Base-by-base conservation (phyloP, 2,113 vertebrate species). In the Tragulus kanchil region DNA sequence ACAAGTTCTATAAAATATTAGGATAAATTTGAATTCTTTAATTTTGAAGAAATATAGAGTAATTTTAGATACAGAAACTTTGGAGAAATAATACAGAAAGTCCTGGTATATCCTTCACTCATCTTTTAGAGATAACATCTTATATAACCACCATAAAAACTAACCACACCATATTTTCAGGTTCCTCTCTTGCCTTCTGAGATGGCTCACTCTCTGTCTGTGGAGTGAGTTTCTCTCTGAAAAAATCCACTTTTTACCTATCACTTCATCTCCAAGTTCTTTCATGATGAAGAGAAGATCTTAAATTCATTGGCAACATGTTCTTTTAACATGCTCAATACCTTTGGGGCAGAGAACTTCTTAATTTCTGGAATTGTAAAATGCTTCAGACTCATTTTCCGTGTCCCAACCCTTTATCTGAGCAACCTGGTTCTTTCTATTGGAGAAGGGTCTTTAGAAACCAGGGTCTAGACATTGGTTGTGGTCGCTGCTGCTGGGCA, bases 61-160 rank as follows among this genome's bases (percentile, higher is more conserved):
- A 42, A 77, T 83, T 88, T 77, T 88, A 83, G 5, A 59, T 89
- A 62, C 3, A 50, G 84, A 89, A 95, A 94, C 64, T 56, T 64
- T 73, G 50, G 36, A 62, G 58, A 62, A 89, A 48, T 19, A 78
- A 36, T 62, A 58, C 36, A 64, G 26, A 48, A 59, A 64, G 17
- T 48, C 42, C 42, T 5, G 82, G 59, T 42, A 25, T 77, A 48
- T 5, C 64, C 61, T 92, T 92, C 42, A 86, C 52, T 3, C 15
- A 65, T 17, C 21, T 96, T 86, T n/a, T 31, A 28, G 28, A 52
- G 28, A 31, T n/a, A n/a, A n/a, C 8, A 54, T 78, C 50, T 19
- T 54, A 28, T 9, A 67, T 85, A 69, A 59, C 28, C 14, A 31
- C 0, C 28, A 13, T 73, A 25, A 25, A 45, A 73, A 14, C 21